Base-by-base conservation (phyloP, 2,888 invertebrate genomes). In the Micoletzkya japonica region DNA sequence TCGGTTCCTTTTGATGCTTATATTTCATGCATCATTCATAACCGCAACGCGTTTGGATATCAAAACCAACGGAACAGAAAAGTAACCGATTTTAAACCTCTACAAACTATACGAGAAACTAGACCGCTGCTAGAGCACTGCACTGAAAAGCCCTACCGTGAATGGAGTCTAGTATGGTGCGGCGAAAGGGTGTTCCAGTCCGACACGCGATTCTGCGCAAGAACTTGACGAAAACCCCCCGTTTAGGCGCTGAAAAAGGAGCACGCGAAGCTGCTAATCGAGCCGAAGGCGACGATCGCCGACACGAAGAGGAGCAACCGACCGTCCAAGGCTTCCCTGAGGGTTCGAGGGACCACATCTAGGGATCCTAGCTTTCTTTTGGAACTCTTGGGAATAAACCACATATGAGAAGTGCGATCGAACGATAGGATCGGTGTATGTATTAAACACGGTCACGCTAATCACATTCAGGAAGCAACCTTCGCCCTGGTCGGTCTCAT, bases 401-500 rank as follows among this genome's bases (percentile, higher is more conserved):
- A 44, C 14, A n/a, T n/a, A n/a, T n/a, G n/a, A n/a, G n/a, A n/a
- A n/a, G n/a, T n/a, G n/a, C n/a, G n/a, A n/a, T n/a, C n/a, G n/a
- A n/a, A 56, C 24, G 7, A 24, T 24, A 26, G 26, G 26, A 56
- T 56, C 24, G 10, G 14, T 10, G 56, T 56, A 56, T 10, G n/a
- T 17, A 10, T 20, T 26, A 20, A 24, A 56, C 17, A 24, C 7
- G 7, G 24, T 24, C 56, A 56, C 24, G 56, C 10, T 24, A 56
- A 24, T 56, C 56, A 49, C 2, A 63, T 75, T 32, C 70, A 82
- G 77, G 84, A 85, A 59, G 84, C 84, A 14, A 84, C 84, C 4
- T 75, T 82, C 10, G 81, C 83, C 20, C 76, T 84, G 24, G 77
- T 83, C 68, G 78, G 82, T 64, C 73, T 84, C 3, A 82, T 84